Base-by-base conservation (phyloP, 2,113 vertebrate genomes). In the Oncorhynchus masou region DNA sequence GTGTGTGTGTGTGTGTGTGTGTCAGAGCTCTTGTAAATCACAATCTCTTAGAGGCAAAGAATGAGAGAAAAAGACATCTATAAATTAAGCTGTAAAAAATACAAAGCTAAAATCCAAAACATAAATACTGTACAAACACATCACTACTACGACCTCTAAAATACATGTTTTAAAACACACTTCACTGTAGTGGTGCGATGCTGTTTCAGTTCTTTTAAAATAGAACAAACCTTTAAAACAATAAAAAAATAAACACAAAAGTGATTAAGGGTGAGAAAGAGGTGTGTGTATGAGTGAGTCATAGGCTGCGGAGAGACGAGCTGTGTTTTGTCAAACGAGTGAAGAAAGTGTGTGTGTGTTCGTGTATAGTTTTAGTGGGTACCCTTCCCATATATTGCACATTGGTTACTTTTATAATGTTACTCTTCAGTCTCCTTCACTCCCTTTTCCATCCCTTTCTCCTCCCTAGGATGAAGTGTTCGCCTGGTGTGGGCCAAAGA, bases 41-140 rank as follows among this genome's bases (percentile, higher is more conserved):
- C 65, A 29, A 72, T 31, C 31, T 57, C 67, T 12, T 45, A 59
- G 67, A 25, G 19, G 15, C 54, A 76, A 79, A 84, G 48, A 83
- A 80, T 81, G 81, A 78, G 83, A 87, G 85, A 85, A 87, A 80
- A 88, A 81, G 89, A 91, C 84, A 74, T 87, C 79, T 90, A 92
- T 94, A 94, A 95, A 94, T 95, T 94, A 95, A 94, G 93, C 93
- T 91, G 83, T 90, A 89, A 90, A 92, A 94, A 45, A 76, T 78
- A 82, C 29, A 76, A 75, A 84, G 81, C 85, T 90, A 93, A 93
- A 91, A 89, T 89, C 70, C 81, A 92, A 92, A 92, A 85, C 90
- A 94, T 95, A 95, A 95, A 95, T 95, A 95, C 94, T 95, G 93
- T 95, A 95, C 94, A 95, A 80, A 81, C 84, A 84, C 84, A 82